A percentile compares a stretch with the other conserved stretches of the same genome.
These are phyloP conservation scores for Theristus sp. DNA, from an alignment of 2,888 invertebrate species.

Conservation along the genomic window DNA sequence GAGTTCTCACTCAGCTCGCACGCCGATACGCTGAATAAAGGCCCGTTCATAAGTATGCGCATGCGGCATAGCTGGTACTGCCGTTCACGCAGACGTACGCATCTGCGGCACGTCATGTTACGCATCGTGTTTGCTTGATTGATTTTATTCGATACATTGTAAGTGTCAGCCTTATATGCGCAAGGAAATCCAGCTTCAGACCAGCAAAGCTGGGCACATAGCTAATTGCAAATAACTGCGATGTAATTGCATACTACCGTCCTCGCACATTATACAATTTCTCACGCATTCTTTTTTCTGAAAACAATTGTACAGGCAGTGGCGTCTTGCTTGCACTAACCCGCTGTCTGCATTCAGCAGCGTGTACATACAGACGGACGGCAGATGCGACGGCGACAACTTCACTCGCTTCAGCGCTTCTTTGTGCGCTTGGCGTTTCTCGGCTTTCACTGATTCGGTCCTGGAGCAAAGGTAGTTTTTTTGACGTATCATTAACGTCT, in stretches of 20 bases:
- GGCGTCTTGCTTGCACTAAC: constrained; percentile 31
- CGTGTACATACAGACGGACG: constrained; percentile 92
- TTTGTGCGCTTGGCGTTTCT: constrained; percentile 12
- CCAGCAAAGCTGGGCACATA: too few relatives aligned
- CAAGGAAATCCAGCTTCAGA: too few relatives aligned
- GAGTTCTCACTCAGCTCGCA: constrained; percentile 84
- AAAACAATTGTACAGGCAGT: too few relatives aligned
- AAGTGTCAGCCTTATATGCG: background rate
- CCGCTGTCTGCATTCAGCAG: constrained; percentile 67
- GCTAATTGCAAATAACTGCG: too few relatives aligned
- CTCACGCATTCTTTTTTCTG: too few relatives aligned
- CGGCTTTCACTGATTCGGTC: constrained; percentile 54
- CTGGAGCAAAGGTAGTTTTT: too few relatives aligned
- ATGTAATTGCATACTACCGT: too few relatives aligned
- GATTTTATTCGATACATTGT: too few relatives aligned
- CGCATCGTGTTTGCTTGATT: too few relatives aligned
- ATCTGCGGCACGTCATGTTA: background rate
- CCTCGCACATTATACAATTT: too few relatives aligned
- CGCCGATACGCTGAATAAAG: constrained; percentile 44
- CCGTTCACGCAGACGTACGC: too few relatives aligned
- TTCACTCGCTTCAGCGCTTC: constrained; percentile 10
- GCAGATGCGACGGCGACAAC: constrained; percentile 47
- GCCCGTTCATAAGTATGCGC: constrained; percentile 33
- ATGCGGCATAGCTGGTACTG: background rate
- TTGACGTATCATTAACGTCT: too few relatives aligned